Percentiles rank a stretch among this genome's conserved stretches.
These are phyloP conservation scores for Chironomus striatipennis DNA, from an alignment of 1,140 invertebrate species.

Conservation along the genomic window DNA sequence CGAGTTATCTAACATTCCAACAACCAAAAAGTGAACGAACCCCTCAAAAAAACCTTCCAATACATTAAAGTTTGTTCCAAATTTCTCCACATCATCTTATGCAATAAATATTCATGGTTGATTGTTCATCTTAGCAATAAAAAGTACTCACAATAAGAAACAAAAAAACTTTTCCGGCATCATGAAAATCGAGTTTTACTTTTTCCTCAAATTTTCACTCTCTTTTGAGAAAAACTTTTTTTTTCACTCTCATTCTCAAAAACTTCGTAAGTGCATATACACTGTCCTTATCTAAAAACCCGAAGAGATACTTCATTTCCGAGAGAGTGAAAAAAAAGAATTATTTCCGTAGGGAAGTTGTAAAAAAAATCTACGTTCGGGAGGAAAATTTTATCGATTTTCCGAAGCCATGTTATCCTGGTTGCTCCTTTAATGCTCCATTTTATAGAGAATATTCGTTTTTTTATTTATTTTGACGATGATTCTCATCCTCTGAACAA, in stretches of 20 bases:
- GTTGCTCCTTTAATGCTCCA: conserved; percentile 5
- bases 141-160: no score
- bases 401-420: background rate
- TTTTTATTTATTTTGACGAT: background rate
- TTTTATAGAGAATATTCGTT: background rate
- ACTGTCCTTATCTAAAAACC: background rate
- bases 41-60: no score
- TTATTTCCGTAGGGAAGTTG: background rate
- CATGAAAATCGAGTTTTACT: background rate
- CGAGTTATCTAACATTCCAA: no score
- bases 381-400: background rate
- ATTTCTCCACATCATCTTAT: no score
- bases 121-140: no score
- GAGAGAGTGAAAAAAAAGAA: background rate
- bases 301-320: background rate
- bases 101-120: no score
- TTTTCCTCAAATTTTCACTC: background rate
- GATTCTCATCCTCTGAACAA: no score
- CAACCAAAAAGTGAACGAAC: no score
- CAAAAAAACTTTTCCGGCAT: background rate
- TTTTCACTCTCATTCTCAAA: no score
- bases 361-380: background rate
- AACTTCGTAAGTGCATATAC: background rate
- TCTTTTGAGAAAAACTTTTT: background rate
- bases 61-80: no score